Evolutionary conservation across 2,797 vertebrate species (phyloP), one percentile per base, ranked within the genome.

Genomic region (Scarus forsteni): DNA sequence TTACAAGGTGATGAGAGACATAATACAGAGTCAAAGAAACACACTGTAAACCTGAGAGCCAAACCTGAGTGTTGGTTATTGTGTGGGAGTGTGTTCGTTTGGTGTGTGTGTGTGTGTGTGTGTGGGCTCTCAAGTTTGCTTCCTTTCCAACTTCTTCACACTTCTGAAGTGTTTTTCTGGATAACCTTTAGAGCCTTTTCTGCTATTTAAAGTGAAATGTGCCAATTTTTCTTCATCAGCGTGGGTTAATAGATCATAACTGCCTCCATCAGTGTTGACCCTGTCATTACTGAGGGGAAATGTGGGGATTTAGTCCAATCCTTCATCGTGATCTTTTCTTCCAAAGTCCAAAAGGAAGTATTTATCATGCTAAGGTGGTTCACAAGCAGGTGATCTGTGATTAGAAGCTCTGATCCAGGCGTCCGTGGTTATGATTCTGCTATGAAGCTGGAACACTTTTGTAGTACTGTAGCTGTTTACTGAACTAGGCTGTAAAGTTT

Each of bases 1-100:
- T 62, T 55, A 52, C 40, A 35, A 40, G 51, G 39, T 43, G 39
- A 16, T 27, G 70, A 70, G 27, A 59, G 68, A 73, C 16, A 49
- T 14, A 44, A 76, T 19, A 59, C 51, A 66, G 27, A 75, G 40
- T 67, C 12, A 75, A 36, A 45, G 42, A 51, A 71, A 75, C 60
- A 61, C 46, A 1, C 0, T 11, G 10, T 10, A 60, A 15, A 38
- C 59, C 38, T 63, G 12, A 19, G 40, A 40, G 50, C 60, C 60
- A 66, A 34, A 35, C 19, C 18, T 36, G 6, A 36, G 58, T 35
- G 56, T 16, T 19, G 44, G 48, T 63, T n/a, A 51, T 1, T 46
- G 48, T 62, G 56, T 43, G 18, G n/a, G 19, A 50, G 51, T 51
- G 50, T 40, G 52, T 39, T 48, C 43, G 44, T 60, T n/a, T n/a